A percentile compares a stretch with the other conserved stretches of the same genome.
phyloP scores from a whole-genome alignment of 2,797 vertebrate genomes.

The Sebastes trivittatus region DNA sequence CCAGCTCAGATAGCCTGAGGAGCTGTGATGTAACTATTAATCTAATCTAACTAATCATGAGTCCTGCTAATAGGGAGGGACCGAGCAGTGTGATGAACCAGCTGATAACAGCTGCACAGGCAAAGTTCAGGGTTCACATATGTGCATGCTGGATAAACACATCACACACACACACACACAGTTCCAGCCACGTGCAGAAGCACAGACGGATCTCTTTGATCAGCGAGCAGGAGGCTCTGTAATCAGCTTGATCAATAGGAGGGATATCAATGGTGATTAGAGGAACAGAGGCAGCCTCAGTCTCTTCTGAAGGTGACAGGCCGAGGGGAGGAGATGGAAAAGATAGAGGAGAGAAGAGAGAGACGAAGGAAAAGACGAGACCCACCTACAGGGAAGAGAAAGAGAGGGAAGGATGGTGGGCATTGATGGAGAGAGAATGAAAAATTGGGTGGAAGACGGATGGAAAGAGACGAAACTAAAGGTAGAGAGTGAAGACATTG shows the following conservation, averaged over 20 bases:
- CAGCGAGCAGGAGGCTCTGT: slow-evolving; percentile 58
- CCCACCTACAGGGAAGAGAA: slow-evolving; percentile 3
- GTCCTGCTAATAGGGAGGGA: slow-evolving; percentile 63
- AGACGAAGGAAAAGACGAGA: not conserved
- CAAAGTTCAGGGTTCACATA: slow-evolving; percentile 72
- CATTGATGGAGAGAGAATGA: not conserved
- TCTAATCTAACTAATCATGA: slow-evolving; percentile 71
- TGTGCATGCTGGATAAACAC: slow-evolving; percentile 9
- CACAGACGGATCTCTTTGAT: slow-evolving; percentile 66
- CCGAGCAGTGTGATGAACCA: slow-evolving; percentile 45
- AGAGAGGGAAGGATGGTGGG: not conserved
- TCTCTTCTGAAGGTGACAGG: slow-evolving; percentile 65
- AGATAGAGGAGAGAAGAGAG: slow-evolving; percentile 23
- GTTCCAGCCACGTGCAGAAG: slow-evolving; percentile 15
- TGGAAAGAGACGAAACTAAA: not conserved
- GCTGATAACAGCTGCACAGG: slow-evolving; percentile 56
- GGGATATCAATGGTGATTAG: slow-evolving; percentile 73
- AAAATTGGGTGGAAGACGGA: not conserved
- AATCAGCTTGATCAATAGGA: slow-evolving; percentile 76
- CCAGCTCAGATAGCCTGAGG: slow-evolving; percentile 43
- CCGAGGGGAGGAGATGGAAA: slow-evolving; percentile 22
- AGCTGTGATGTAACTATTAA: slow-evolving; percentile 70
- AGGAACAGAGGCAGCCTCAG: slow-evolving; percentile 53
- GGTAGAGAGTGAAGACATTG: not conserved
- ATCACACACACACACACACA: slow-evolving; percentile 18